phyloP scores from a whole-genome alignment of 2,888 invertebrate genomes.

The Actias luna region DNA sequence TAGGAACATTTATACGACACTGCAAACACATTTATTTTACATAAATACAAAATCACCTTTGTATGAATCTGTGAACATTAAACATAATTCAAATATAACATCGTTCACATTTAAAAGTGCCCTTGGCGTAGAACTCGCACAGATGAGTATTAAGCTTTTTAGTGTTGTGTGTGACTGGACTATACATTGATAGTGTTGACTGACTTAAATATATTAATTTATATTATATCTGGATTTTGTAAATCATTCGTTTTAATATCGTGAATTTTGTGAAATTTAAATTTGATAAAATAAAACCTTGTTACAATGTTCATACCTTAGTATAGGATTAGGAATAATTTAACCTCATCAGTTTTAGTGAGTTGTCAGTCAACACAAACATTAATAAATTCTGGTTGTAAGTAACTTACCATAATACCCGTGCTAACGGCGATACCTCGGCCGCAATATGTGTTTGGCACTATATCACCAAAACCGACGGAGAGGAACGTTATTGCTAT shows the following conservation, averaged over 20 bases:
- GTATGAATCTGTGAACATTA: slow-evolving; percentile 45
- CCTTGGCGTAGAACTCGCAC: slow-evolving; percentile 34
- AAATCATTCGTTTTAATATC: not conserved
- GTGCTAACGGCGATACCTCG: slow-evolving; percentile 99
- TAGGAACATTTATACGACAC: slow-evolving; percentile 42
- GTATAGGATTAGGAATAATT: not conserved
- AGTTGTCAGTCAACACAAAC: slow-evolving; percentile 74
- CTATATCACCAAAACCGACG: slow-evolving; percentile 99
- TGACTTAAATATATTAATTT: slow-evolving; percentile 42
- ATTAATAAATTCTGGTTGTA: slow-evolving; percentile 54
- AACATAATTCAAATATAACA: slow-evolving; percentile 40
- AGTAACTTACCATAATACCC: slow-evolving; percentile 98
- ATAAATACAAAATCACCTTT: slow-evolving; percentile 39
- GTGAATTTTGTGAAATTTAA: not conserved
- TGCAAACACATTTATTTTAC: slow-evolving; percentile 29
- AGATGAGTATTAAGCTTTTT: slow-evolving; percentile 58
- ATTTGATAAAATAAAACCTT: too few relatives aligned
- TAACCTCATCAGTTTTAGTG: slow-evolving; percentile 7
- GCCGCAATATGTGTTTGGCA: slow-evolving; percentile 99
- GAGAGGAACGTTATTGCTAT: slow-evolving; percentile 99
- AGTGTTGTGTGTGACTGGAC: slow-evolving; percentile 65
- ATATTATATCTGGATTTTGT: not conserved
- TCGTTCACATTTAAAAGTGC: slow-evolving; percentile 59
- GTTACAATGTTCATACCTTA: not conserved
- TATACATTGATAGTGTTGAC: slow-evolving; percentile 72